phyloP scores from a whole-genome alignment of 2,113 vertebrate species.

The Thamnophis sirtalis region DNA sequence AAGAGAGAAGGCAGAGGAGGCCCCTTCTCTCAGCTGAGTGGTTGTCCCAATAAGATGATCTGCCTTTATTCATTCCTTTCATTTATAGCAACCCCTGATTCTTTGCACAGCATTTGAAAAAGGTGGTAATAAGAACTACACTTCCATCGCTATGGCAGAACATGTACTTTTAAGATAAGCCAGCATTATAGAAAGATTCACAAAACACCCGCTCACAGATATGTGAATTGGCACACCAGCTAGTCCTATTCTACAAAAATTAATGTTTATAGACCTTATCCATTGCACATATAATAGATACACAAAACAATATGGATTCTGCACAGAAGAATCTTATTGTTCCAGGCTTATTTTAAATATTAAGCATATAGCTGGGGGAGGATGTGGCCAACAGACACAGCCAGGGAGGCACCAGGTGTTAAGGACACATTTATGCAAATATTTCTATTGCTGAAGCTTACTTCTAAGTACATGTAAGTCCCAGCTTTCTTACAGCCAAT shows the following conservation, averaged over 20 bases:
- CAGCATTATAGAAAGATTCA: not conserved
- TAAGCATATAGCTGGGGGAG: not conserved
- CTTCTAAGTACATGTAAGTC: not conserved
- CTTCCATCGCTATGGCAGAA: not conserved
- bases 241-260: too few species aligned
- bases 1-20: not conserved
- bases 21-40: not conserved
- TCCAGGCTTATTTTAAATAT: not conserved
- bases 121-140: not conserved
- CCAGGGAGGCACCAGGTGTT: not conserved
- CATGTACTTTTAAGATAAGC: not conserved
- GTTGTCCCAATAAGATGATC: not conserved
- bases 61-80: not conserved
- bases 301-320: not conserved
- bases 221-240: too few species aligned
- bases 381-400: not conserved
- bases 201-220: not conserved
- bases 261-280: not conserved
- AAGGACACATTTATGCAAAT: not conserved
- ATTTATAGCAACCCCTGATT: not conserved
- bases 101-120: not conserved
- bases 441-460: not conserved
- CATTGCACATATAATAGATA: not conserved
- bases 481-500: not conserved
- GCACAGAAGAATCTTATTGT: not conserved